Conservation (phyloP, 2,113 vertebrate species). For the Silurus asotus region DNA sequence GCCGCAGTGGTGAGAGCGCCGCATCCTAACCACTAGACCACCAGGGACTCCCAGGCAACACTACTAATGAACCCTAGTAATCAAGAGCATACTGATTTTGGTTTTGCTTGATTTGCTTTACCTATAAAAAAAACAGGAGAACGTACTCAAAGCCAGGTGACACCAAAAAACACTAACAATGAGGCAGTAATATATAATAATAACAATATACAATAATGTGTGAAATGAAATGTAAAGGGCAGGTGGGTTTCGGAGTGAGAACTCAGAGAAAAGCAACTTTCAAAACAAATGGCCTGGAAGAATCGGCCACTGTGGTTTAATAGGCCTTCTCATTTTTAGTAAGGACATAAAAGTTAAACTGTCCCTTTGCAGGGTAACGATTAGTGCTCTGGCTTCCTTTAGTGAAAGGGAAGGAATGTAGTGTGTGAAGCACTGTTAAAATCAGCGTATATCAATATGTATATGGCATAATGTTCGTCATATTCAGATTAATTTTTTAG, state of each 20-base stretch:
- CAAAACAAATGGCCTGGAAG: slow-evolving; percentile 37
- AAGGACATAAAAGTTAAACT: slow-evolving; percentile 40
- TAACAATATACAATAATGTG: not conserved
- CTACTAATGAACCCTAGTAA: not conserved
- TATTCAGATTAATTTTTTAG: not conserved
- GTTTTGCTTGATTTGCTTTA: not conserved
- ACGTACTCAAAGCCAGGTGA: not conserved
- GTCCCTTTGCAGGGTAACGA: slow-evolving; percentile 24
- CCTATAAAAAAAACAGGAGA: not conserved
- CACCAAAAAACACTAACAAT: slow-evolving; percentile 8
- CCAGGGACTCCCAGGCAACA: too few relatives aligned
- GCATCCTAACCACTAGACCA: too few relatives aligned
- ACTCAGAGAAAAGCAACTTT: not conserved
- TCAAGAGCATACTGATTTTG: slow-evolving; percentile 20
- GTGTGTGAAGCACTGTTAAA: not conserved
- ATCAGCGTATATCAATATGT: not conserved
- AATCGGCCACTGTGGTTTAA: slow-evolving; percentile 41
- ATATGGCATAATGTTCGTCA: not conserved
- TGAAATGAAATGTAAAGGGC: slow-evolving; percentile 20
- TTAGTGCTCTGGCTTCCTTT: slow-evolving; percentile 8
- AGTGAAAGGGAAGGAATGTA: slow-evolving; percentile 7
- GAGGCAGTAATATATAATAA: too few relatives aligned
- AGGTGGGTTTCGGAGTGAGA: slow-evolving; percentile 19
- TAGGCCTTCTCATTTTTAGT: slow-evolving; percentile 30
- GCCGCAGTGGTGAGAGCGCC: too few relatives aligned